Evolutionary conservation across 2,797 vertebrate genomes (phyloP), one percentile per base, ranked within the genome.

Genomic region (Macroramphosus scolopax): DNA sequence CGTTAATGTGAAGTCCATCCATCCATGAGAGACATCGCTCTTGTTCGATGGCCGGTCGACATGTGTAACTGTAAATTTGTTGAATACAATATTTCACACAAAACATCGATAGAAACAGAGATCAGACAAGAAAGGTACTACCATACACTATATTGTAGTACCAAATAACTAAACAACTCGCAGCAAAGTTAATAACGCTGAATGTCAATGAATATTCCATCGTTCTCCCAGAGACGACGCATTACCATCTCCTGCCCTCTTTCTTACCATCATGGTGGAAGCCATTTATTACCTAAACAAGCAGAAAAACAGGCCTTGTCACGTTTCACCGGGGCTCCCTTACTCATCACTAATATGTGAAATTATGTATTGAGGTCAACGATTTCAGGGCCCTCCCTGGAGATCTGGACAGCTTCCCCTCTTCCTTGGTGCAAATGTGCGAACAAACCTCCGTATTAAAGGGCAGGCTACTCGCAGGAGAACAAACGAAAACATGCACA

Each of bases 351-450:
- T 82, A 82, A 86, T 81, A 77, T 74, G 78, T 68, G 74, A 82
- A 86, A 83, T 83, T 88, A 85, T 84, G 81, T 80, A 82, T 87
- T 82, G 76, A 77, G 85, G 75, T 87, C 81, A 87, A 81, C 78
- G 68, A 71, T 76, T 83, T 72, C 50, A 72, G n/a, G 67, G 43
- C 67, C 75, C 58, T 72, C 82, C 81, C 82, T 24, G 8, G 73
- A 82, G 77, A 77, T 64, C 53, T 66, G 46, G 65, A 72, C 76
- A 72, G 74, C 71, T 75, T 63, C 62, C 73, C 48, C 61, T 49
- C 61, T 58, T 61, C 43, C 66, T 77, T 49, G 71, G 62, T 39
- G 70, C 69, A 80, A 71, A 82, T 78, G 77, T 44, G 73, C 68
- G 80, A 74, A 77, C 72, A 72, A 78, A 78, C 69, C 42, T 59